These are phyloP conservation scores for Yoshiicerus persimilis DNA, from an alignment of 1,140 invertebrate genomes.

Conservation along the genomic window DNA sequence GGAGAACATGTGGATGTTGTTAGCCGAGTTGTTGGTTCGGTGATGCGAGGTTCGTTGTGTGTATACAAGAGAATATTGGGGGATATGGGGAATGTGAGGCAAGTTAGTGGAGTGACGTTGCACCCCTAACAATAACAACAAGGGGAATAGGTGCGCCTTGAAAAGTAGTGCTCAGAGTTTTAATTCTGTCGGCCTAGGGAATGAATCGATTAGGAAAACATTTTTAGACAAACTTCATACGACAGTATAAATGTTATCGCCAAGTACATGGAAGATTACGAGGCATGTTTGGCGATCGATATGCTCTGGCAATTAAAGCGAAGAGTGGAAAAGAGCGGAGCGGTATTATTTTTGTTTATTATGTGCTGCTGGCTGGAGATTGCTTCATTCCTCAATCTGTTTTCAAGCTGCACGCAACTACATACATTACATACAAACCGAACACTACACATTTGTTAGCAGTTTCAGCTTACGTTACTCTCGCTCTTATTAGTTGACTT, in stretches of 20 bases:
- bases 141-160: constrained; percentile 17
- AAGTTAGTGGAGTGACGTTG: constrained; percentile 17
- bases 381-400: constrained; percentile 41
- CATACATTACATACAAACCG: background rate
- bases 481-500: constrained; percentile 8
- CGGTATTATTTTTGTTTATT: constrained; percentile 47
- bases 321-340: constrained; percentile 42
- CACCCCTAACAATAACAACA: constrained; percentile 38
- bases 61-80: background rate
- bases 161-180: constrained; percentile 26
- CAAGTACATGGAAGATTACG: constrained; percentile 42
- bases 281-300: constrained; percentile 41
- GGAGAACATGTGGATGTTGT: constrained; percentile 28
- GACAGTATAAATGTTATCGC: constrained; percentile 45
- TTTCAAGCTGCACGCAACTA: constrained; percentile 26
- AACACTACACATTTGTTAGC: background rate
- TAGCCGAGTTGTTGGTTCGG: background rate
- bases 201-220: constrained; percentile 46
- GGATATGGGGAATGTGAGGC: background rate
- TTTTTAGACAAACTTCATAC: constrained; percentile 41
- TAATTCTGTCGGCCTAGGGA: constrained; percentile 38
- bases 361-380: constrained; percentile 36
- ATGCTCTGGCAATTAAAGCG: constrained; percentile 42
- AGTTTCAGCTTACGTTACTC: background rate
- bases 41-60: background rate